Evolutionary conservation across 2,888 invertebrate species (phyloP), one percentile per base, ranked within the genome.

Genomic region (Dolichopus griseipennis): DNA sequence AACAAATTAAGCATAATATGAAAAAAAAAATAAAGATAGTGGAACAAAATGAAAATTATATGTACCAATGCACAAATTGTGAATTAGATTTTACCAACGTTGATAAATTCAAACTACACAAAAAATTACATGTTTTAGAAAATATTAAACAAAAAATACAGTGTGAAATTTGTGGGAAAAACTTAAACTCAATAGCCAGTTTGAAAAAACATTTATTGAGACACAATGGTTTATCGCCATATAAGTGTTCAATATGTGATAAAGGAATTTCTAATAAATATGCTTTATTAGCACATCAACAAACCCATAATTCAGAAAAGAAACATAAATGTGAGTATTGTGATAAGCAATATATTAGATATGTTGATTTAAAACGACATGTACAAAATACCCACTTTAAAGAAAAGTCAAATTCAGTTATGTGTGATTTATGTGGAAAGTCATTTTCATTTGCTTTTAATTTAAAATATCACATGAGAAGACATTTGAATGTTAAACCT

Each of bases 191-290:
- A 33, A 78, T 78, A 15, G 76, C 77, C 9, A 80, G 81, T 68
- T 73, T 81, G 22, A 78, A 79, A 68, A 80, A 80, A 70, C 80
- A 81, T 64, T 78, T 80, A 76, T 72, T 81, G 69, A 79, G 80
- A 0, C 80, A 81, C 27, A 78, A 78, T 0, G 80, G 81, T 3
- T 77, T 78, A 12, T 78, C 79, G 15, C 81, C 80, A 0, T 76
- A 72, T n/a, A 78, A 81, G 18, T 81, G 64, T 37, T 34, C 20
- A 7, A 18, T n/a, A 10, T 64, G 64, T 37, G n/a, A 33, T 20
- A n/a, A 20, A 9, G 64, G 34, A 8, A 37, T 64, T 64, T 64
- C 37, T n/a, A 64, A 64, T 12, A 64, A 64, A 37, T 64, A 64
- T 15, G 20, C 64, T 20, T n/a, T 64, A 20, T 18, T 18, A 37